A percentile compares a stretch with the other conserved stretches of the same genome.
These are phyloP conservation scores for Lasioglossum morio DNA, from an alignment of 2,888 invertebrate species.

Conservation along the genomic window DNA sequence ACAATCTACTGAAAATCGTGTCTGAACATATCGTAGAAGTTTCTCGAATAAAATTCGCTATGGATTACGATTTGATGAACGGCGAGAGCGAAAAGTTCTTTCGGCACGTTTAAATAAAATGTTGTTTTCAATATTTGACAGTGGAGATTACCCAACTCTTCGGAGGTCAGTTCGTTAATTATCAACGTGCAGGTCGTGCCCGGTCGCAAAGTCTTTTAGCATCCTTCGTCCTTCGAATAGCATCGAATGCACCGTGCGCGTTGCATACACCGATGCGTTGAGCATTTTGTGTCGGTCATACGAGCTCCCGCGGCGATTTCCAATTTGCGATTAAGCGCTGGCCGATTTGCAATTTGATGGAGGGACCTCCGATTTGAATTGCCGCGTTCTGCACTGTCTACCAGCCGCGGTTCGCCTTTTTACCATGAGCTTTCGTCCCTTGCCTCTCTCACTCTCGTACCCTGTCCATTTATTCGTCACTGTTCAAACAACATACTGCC, in stretches of 20 bases:
- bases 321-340: conserved; percentile 73
- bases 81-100: background rate
- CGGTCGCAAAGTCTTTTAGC: background rate
- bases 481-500: background rate
- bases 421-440: background rate
- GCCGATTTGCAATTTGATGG: conserved; percentile 74
- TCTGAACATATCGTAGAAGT: background rate
- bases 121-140: background rate
- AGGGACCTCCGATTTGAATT: conserved; percentile 67
- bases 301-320: conserved; percentile 68
- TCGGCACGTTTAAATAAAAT: background rate
- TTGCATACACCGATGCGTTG: background rate
- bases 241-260: background rate
- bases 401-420: conserved; percentile 21
- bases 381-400: conserved; percentile 50
- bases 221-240: background rate
- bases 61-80: background rate
- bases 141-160: background rate
- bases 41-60: background rate
- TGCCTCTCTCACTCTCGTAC: background rate
- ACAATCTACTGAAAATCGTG: background rate
- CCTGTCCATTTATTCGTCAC: background rate
- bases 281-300: conserved; percentile 57
- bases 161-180: background rate
- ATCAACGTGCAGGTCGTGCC: background rate